A percentile compares a stretch with the other conserved stretches of the same genome.
phyloP scores from a whole-genome alignment of 23 tunicate species.

The Styela clava region DNA sequence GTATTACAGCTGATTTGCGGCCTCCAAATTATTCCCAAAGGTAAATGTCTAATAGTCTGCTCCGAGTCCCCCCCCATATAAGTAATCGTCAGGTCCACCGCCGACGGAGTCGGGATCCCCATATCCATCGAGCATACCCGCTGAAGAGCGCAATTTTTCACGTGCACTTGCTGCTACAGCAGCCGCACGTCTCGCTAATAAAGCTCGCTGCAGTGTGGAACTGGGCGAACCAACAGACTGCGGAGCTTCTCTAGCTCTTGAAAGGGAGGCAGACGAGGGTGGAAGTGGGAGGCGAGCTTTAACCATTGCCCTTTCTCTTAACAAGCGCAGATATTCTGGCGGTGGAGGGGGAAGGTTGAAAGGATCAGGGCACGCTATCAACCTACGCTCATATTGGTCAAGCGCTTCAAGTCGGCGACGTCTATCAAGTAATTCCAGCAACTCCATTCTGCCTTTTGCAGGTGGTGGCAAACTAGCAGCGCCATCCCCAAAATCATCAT shows the following conservation, averaged over 20 bases:
- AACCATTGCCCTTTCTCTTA: conserved; percentile 81
- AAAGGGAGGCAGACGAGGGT: conserved; percentile 40
- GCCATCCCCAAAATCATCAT: conserved; percentile 35
- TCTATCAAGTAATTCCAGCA: conserved; percentile 76
- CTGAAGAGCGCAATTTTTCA: conserved; percentile 24
- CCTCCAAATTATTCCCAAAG: too few species aligned
- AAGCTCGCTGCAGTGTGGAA: conserved; percentile 62
- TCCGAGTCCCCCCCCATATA: conserved; percentile 16
- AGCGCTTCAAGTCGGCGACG: conserved; percentile 79
- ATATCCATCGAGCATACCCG: conserved; percentile 16
- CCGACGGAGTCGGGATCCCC: conserved; percentile 21
- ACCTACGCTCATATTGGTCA: conserved; percentile 81
- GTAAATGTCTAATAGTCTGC: conserved; percentile 3
- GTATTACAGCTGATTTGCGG: too few species aligned
- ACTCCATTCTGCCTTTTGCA: conserved; percentile 85
- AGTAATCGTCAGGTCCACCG: conserved; percentile 2
- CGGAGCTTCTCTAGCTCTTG: conserved; percentile 45
- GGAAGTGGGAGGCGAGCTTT: conserved; percentile 79
- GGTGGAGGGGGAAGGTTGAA: conserved; percentile 92
- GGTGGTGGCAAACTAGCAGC: conserved; percentile 66
- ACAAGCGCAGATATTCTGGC: conserved; percentile 75
- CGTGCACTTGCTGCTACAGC: conserved; percentile 51
- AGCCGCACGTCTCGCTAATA: conserved; percentile 80
- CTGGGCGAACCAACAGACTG: conserved; percentile 71
- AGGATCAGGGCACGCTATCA: conserved; percentile 85